Evolutionary conservation across 2,113 vertebrate genomes (phyloP), one percentile per base, ranked within the genome.

Genomic region (Elgaria multicarinata): DNA sequence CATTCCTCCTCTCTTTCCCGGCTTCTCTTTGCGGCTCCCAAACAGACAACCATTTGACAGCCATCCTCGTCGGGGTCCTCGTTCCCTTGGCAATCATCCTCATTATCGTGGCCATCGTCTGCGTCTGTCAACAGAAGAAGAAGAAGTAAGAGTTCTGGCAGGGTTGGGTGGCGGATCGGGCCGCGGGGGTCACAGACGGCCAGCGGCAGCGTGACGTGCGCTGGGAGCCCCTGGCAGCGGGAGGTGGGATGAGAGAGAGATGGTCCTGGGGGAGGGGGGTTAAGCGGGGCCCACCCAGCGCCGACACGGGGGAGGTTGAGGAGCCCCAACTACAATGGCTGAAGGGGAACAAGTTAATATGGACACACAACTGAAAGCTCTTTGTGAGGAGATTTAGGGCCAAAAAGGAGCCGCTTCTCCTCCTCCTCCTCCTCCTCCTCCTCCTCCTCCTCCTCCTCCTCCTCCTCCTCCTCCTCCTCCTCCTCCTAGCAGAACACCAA

Each of bases 121-220:
- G 79, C 53, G 4, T 46, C 79, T 64, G 31, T 36, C 87, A 26
- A 0, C 50, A 7, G 18, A 58, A 6, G 8, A 58, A 6, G 8
- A 58, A 42, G 28, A 28, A 13, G 67, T 88, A 46, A 20, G 69
- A 7, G 13, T 16, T 26, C 24, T 4, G 33, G 33, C 36, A 7
- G 81, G 20, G 50, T 18, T 24, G 33, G 8, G 77, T 36, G 16
- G 2, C 28, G 5, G n/a, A 8, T 1, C 0, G n/a, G 53, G 2
- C 14, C 4, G 20, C 6, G 2, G 31, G 46, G 6, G 5, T 8
- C 36, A 1, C 50, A 12, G 46, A 1, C 2, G 72, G 2, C 3
- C 33, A 36, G 4, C n/a, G 36, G 33, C 33, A 72, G 33, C 1
- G 13, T 72, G 71, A 28, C 18, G 13, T 72, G 18, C 8, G 71